Evolutionary conservation across 2,888 invertebrate species (phyloP).

Genomic region (Dynastes grantii): DNA sequence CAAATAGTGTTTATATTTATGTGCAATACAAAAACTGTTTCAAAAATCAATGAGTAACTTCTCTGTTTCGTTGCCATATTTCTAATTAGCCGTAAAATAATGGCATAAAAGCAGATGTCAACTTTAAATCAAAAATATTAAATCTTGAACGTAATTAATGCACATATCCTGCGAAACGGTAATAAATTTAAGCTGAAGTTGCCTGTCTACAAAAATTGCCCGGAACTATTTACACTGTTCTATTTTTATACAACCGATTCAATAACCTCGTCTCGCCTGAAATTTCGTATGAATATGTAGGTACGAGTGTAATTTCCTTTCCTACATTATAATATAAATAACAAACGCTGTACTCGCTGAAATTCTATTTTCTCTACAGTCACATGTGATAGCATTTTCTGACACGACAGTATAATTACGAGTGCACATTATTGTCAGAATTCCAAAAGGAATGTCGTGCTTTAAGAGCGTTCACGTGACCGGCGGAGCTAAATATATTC

Average conservation of each 20-base stretch:
- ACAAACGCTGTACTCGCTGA: not conserved
- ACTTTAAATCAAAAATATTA: too few species aligned
- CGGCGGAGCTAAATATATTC: constrained; percentile 58
- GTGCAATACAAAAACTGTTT: too few species aligned
- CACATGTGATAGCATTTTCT: constrained; percentile 18
- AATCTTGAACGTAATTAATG: too few species aligned
- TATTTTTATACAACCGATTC: constrained; percentile 20
- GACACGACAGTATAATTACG: constrained; percentile 27
- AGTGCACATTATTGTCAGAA: constrained; percentile 38
- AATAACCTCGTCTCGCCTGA: constrained; percentile 32
- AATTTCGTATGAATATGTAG: constrained; percentile 8
- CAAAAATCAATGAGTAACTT: too few species aligned
- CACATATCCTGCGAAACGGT: not conserved
- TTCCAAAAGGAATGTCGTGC: constrained; percentile 33
- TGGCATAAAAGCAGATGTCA: too few species aligned
- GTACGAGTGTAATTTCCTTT: constrained; percentile 1
- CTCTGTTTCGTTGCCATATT: too few species aligned
- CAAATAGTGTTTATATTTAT: too few species aligned
- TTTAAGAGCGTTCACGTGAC: constrained; percentile 55
- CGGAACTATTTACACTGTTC: constrained; percentile 24
- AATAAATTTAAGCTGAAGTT: constrained; percentile 1
- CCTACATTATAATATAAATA: constrained; percentile 12
- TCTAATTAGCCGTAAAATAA: too few species aligned
- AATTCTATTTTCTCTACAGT: constrained; percentile 14
- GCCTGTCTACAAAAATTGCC: constrained; percentile 9